phyloP scores from a whole-genome alignment of 2,113 vertebrate genomes.

The Raphicerus campestris region DNA sequence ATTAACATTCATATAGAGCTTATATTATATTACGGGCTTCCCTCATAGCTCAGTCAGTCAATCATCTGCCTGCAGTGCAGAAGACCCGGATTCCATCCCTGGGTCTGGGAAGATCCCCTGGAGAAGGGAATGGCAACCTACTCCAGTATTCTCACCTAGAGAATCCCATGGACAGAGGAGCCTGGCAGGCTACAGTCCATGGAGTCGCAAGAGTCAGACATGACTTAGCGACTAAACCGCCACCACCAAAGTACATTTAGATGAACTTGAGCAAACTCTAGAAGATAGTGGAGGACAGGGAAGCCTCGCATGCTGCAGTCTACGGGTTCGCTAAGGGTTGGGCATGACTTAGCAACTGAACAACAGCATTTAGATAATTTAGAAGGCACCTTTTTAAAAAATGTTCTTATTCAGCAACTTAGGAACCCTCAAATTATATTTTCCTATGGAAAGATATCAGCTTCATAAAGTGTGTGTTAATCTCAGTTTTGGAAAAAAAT shows the following conservation, averaged over 20 bases:
- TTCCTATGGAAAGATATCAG: neutral
- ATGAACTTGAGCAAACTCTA: neutral
- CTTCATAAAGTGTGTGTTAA: neutral
- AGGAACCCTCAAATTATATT: neutral
- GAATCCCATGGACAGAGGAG: neutral
- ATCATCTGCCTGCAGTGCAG: neutral
- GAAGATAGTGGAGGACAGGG: neutral
- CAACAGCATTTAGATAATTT: neutral
- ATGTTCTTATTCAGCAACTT: constrained; percentile 9
- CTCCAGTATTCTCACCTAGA: neutral
- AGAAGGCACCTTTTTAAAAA: neutral
- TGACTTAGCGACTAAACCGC: neutral
- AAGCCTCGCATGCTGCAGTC: neutral
- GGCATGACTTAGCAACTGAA: neutral
- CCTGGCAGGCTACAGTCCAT: neutral
- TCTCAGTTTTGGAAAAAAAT: neutral
- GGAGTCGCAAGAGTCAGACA: neutral
- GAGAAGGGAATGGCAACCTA: neutral
- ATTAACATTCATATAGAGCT: neutral
- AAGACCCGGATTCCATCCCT: fast-evolving
- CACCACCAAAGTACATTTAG: neutral
- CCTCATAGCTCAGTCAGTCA: neutral
- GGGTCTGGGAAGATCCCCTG: neutral
- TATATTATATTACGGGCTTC: neutral
- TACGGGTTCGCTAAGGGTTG: neutral